These are phyloP conservation scores for Dasysyrphus albostriatus DNA, from an alignment of 2,888 invertebrate species.

Conservation along the genomic window DNA sequence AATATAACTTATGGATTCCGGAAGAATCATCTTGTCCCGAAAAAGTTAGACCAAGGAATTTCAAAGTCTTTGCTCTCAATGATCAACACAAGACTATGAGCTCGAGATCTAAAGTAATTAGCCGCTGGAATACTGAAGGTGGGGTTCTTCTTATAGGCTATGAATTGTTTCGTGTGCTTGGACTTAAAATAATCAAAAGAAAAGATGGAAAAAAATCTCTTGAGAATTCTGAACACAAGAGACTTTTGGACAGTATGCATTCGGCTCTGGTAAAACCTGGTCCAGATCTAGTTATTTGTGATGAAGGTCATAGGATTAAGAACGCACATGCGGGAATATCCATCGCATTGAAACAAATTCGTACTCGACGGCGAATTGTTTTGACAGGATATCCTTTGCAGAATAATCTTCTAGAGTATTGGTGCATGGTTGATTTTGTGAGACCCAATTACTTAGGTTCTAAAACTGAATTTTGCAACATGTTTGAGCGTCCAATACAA, in stretches of 20 bases:
- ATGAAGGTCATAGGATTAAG: slow-evolving; percentile 99
- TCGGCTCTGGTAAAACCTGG: slow-evolving; percentile 94
- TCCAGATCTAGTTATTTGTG: slow-evolving; percentile 97
- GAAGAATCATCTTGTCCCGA: slow-evolving; percentile 87
- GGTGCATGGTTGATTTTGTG: slow-evolving; percentile 99
- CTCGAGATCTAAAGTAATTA: slow-evolving; percentile 93
- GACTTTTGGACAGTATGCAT: slow-evolving; percentile 93
- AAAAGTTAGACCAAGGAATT: slow-evolving; percentile 91
- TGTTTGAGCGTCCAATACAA: slow-evolving; percentile 99
- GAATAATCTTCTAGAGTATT: slow-evolving; percentile 97
- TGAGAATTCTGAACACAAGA: slow-evolving; percentile 85
- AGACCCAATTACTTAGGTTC: slow-evolving; percentile 98
- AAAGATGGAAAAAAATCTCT: slow-evolving; percentile 85
- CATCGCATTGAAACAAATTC: slow-evolving; percentile 96
- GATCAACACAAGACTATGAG: slow-evolving; percentile 96
- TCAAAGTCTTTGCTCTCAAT: slow-evolving; percentile 95
- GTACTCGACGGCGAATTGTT: slow-evolving; percentile 96
- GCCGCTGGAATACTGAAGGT: slow-evolving; percentile 93
- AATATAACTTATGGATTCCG: slow-evolving; percentile 99
- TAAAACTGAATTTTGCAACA: slow-evolving; percentile 98
- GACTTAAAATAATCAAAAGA: slow-evolving; percentile 88
- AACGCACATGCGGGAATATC: slow-evolving; percentile 99
- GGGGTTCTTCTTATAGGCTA: slow-evolving; percentile 98
- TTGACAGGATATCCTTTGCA: slow-evolving; percentile 99
- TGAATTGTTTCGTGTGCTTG: slow-evolving; percentile 96